Percentiles rank a stretch among this genome's conserved stretches.
Conservation (phyloP, 1,140 invertebrate genomes). For the Solen grandis region DNA sequence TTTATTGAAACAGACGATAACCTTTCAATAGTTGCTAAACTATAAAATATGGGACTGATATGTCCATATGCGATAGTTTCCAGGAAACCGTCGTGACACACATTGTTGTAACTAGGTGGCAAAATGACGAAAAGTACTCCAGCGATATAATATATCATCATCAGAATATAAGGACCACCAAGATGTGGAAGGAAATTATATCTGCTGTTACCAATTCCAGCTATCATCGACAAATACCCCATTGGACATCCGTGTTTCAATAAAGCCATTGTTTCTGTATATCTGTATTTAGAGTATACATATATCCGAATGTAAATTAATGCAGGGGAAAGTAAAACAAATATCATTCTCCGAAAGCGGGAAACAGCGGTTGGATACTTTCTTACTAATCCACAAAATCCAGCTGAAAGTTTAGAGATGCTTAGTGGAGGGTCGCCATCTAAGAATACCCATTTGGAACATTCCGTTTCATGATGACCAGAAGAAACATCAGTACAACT, state of each 20-base stretch:
- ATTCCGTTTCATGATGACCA: no score
- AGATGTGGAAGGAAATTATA: slow-evolving; percentile 2
- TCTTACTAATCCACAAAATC: background rate
- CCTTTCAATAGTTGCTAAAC: background rate
- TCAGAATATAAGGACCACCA: slow-evolving; percentile 21
- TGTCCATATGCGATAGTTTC: background rate
- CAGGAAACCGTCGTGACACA: background rate
- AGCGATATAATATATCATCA: background rate
- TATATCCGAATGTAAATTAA: slow-evolving; percentile 3
- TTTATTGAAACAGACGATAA: background rate
- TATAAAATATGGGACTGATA: background rate
- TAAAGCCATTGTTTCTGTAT: background rate
- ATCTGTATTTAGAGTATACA: slow-evolving; percentile 2
- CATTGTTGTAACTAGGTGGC: background rate
- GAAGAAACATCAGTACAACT: no score
- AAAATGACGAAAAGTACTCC: background rate
- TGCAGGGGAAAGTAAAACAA: background rate
- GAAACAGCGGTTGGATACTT: slow-evolving; percentile 20
- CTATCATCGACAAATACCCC: slow-evolving; percentile 31
- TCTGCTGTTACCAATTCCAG: slow-evolving; percentile 25
- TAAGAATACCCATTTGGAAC: slow-evolving; percentile 16
- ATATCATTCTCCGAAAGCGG: background rate
- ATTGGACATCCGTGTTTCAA: slow-evolving; percentile 21
- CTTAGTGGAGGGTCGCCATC: slow-evolving; percentile 12
- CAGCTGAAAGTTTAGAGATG: background rate